Evolutionary conservation across 1,140 invertebrate genomes (phyloP).

Genomic region (Coptotermes formosanus): DNA sequence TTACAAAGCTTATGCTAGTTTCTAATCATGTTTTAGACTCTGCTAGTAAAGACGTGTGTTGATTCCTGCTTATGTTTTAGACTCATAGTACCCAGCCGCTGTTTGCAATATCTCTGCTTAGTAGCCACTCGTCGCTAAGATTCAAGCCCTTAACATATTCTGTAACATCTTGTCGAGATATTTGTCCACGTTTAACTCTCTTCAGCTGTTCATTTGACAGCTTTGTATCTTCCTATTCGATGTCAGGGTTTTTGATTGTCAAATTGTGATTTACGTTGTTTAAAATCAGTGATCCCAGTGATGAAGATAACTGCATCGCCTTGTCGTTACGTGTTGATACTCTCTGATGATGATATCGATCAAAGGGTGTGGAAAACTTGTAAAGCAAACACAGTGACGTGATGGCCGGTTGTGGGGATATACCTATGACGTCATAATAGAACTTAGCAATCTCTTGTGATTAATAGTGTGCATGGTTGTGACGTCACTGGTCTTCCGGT

Average conservation of each 20-base stretch:
- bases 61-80: too few species aligned
- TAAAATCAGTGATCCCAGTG: not conserved
- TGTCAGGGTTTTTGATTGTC: not conserved
- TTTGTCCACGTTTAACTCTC: not conserved
- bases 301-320: not conserved
- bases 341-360: not conserved
- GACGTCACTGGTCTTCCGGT: not conserved
- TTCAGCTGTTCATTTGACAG: not conserved
- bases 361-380: not conserved
- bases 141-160: too few species aligned
- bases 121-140: too few species aligned
- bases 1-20: too few species aligned
- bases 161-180: not conserved
- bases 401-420: not conserved
- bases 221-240: not conserved
- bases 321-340: not conserved
- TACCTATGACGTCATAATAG: not conserved
- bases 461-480: not conserved
- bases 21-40: too few species aligned
- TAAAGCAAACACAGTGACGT: not conserved
- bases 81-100: too few species aligned
- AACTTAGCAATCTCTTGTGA: not conserved
- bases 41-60: too few species aligned
- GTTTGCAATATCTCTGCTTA: too few species aligned
- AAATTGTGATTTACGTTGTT: conserved; percentile 1